These are phyloP conservation scores for Apamea sordens DNA, from an alignment of 2,888 invertebrate genomes.

Conservation along the genomic window DNA sequence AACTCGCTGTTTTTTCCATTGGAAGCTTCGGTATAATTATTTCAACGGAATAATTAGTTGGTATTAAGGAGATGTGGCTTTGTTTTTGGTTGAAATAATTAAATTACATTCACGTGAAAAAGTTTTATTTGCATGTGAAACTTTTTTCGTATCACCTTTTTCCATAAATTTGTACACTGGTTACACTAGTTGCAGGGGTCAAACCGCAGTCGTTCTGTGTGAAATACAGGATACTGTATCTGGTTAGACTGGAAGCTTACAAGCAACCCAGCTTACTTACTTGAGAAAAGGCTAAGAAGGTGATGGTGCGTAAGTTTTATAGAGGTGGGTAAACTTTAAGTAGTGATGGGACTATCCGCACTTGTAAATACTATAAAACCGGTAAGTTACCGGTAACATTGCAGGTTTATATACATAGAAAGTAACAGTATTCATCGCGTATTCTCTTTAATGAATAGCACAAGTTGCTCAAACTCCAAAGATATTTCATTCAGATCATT, in stretches of 20 bases:
- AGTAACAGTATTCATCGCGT: slow-evolving; percentile 52
- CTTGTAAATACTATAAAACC: slow-evolving; percentile 25
- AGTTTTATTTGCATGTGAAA: background rate
- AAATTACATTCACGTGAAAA: background rate
- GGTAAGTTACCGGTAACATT: slow-evolving; percentile 29
- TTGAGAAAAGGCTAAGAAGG: slow-evolving; percentile 33
- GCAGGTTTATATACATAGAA: slow-evolving; percentile 52
- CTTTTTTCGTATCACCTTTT: background rate
- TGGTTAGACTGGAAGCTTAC: slow-evolving; percentile 40
- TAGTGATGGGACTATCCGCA: slow-evolving; percentile 7
- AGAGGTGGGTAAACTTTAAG: slow-evolving; percentile 12
- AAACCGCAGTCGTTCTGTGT: slow-evolving; percentile 15
- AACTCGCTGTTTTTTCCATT: slow-evolving; percentile 58
- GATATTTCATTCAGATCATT: slow-evolving; percentile 54
- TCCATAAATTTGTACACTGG: slow-evolving; percentile 1
- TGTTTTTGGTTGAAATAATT: background rate
- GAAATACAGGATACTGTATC: slow-evolving; percentile 29
- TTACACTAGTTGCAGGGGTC: slow-evolving; percentile 25
- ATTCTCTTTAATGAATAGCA: slow-evolving; percentile 39
- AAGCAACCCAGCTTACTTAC: slow-evolving; percentile 3
- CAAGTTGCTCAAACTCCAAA: slow-evolving; percentile 41
- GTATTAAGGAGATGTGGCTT: slow-evolving; percentile 12
- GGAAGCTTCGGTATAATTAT: slow-evolving; percentile 33
- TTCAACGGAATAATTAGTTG: slow-evolving; percentile 47
- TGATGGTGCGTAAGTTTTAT: slow-evolving; percentile 30